Evolutionary conservation across 2,113 vertebrate species (phyloP).

Genomic region (Narcine bancroftii): DNA sequence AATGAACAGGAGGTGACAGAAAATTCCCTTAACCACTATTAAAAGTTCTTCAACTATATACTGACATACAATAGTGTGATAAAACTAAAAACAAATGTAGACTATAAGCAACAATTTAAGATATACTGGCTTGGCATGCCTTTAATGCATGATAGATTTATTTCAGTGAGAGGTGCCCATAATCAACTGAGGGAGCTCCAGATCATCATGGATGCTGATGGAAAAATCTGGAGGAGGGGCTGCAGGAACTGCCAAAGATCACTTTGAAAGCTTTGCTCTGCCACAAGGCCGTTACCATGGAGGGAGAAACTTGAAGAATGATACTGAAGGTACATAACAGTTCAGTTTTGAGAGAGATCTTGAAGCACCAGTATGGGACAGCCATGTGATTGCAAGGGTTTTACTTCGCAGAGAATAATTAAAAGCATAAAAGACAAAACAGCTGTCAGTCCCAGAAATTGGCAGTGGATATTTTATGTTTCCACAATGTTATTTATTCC

Average conservation of each 20-base stretch:
- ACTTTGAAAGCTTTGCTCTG: neutral
- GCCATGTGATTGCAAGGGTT: too few relatives aligned
- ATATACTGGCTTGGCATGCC: too few relatives aligned
- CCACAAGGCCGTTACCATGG: neutral
- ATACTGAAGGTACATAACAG: neutral
- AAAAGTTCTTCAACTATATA: neutral
- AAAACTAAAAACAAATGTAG: neutral
- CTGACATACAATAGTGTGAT: neutral
- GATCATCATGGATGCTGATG: neutral
- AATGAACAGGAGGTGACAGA: neutral
- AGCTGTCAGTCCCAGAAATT: neutral
- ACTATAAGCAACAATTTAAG: too few relatives aligned
- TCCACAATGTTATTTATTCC: neutral
- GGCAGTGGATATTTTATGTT: neutral
- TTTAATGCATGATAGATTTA: too few relatives aligned
- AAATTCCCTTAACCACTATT: neutral
- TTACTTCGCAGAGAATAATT: too few relatives aligned
- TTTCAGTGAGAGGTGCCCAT: too few relatives aligned
- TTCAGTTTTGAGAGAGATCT: too few relatives aligned
- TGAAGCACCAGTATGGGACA: too few relatives aligned
- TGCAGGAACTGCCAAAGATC: neutral
- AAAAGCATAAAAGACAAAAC: too few relatives aligned
- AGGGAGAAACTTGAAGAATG: neutral
- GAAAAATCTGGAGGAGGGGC: neutral
- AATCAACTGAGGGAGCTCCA: too few relatives aligned